These are phyloP conservation scores for Apamea sordens DNA, from an alignment of 2,888 invertebrate species.

Conservation along the genomic window DNA sequence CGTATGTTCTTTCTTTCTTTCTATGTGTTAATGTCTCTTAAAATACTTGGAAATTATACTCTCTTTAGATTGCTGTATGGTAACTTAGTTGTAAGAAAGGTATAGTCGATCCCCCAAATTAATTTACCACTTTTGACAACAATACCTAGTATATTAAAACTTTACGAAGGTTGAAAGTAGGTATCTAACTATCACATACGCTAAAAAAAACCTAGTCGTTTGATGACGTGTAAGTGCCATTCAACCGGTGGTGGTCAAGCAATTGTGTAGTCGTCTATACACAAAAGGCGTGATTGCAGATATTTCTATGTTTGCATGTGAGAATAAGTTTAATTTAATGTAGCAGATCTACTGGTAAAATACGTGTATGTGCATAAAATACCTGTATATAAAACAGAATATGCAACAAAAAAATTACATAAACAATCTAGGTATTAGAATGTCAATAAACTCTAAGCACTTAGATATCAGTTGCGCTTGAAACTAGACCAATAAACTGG, in stretches of 20 bases:
- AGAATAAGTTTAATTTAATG: neutral
- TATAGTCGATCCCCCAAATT: neutral
- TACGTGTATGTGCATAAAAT: neutral
- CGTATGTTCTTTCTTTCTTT: no score
- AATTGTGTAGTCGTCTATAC: neutral
- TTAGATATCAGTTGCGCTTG: conserved; percentile 13
- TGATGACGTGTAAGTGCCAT: neutral
- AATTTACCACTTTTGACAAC: neutral
- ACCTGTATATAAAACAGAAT: neutral
- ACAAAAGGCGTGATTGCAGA: neutral
- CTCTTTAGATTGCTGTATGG: neutral
- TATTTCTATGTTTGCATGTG: neutral
- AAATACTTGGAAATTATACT: neutral
- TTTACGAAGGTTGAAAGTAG: neutral
- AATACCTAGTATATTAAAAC: neutral
- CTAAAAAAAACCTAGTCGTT: neutral
- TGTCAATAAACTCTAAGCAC: neutral
- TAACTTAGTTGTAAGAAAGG: neutral
- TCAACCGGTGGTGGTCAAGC: neutral
- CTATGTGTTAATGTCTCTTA: neutral
- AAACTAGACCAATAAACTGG: conserved; percentile 7
- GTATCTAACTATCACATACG: neutral
- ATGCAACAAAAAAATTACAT: neutral
- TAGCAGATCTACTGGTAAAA: neutral
- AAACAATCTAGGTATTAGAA: neutral